phyloP scores from a whole-genome alignment of 2,113 vertebrate species.

The Antechinus flavipes region DNA sequence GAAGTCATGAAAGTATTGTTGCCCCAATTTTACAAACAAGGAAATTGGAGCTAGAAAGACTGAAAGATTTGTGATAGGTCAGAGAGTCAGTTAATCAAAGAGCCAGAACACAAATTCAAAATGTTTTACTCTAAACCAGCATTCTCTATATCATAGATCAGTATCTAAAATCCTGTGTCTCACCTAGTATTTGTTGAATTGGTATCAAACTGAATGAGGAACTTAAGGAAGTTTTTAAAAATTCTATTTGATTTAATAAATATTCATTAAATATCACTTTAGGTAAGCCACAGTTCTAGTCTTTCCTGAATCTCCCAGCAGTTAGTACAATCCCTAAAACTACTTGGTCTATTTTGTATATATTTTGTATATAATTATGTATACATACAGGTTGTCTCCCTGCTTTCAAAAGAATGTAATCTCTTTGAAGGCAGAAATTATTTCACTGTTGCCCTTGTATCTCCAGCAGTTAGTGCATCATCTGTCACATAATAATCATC shows the following conservation, averaged over 20 bases:
- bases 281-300: neutral
- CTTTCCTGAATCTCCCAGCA: neutral
- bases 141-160: neutral
- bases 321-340: neutral
- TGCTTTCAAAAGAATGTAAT: neutral
- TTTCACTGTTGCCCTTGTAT: neutral
- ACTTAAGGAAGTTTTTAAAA: neutral
- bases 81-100: neutral
- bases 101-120: neutral
- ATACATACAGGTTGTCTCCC: neutral
- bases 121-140: neutral
- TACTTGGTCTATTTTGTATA: neutral
- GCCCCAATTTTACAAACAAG: neutral
- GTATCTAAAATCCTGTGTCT: neutral
- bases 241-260: neutral
- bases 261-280: neutral
- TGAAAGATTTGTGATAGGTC: neutral
- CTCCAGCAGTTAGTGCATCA: neutral
- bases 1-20: neutral
- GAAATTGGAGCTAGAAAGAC: neutral
- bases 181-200: neutral
- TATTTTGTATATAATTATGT: neutral
- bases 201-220: neutral
- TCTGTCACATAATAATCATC: neutral
- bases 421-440: neutral